Evolutionary conservation across 1,140 invertebrate genomes (phyloP), one percentile per base, ranked within the genome.

Genomic region (Stegodyphus mimosarum): DNA sequence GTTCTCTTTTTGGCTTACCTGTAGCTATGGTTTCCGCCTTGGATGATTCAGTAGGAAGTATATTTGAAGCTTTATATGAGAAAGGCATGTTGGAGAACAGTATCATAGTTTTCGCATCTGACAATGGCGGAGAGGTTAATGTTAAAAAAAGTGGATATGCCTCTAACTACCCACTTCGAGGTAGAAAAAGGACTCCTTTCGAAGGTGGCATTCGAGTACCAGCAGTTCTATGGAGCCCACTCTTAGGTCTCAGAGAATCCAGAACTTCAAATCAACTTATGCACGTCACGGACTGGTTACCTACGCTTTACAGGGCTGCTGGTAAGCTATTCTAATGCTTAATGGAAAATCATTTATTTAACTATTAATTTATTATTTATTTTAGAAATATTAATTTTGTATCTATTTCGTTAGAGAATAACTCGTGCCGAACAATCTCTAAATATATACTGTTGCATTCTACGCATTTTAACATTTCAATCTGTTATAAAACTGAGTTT

Each of bases 41-140:
- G 81, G 97, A 99, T 90, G 93, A 95, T 87, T 97, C 96, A 0
- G 94, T 98, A 4, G 96, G 96, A 7, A 88, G 90, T 10, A 94
- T 98, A n/a, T 93, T 97, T 3, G 89, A 93, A 60, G 93, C 95
- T 9, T 89, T 98, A 53, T 88, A 92, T 6, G 89, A 91, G 2
- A 91, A 91, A 51, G 90, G 92, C 0, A 94, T 97, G 92, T 89
- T 97, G n/a, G 88, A 94, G 18, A 93, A 97, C 88, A 94, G 93
- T 15, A 93, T 98, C 2, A 94, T 98, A 18, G 89, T 97, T 7
- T 96, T 98, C 90, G 94, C 93, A 6, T 95, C 95, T 1, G 96
- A 98, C 89, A 98, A 98, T 90, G 96, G 96, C 11, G 96, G 96
- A 0, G 64, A 15, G 13, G 52, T 69, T 0, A 0, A 1, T 6